These are phyloP conservation scores for Onychomys arenicola DNA, from an alignment of 2,797 vertebrate genomes.

Conservation along the genomic window DNA sequence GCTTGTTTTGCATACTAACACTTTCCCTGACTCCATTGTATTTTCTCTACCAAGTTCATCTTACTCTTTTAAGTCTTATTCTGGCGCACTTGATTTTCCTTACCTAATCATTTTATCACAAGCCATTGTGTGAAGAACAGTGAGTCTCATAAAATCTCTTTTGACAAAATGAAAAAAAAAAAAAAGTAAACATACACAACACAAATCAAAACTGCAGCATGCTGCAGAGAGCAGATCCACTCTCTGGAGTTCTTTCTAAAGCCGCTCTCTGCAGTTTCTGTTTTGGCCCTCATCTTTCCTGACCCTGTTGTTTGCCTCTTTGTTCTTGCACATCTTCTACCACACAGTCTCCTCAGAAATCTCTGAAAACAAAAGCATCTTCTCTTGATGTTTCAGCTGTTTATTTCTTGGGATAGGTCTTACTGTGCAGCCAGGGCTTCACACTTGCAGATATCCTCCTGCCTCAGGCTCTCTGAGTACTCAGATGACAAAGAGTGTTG, in stretches of 20 bases:
- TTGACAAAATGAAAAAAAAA: not conserved
- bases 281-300: not conserved
- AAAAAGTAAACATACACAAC: not conserved
- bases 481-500: not conserved
- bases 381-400: not conserved
- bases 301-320: not conserved
- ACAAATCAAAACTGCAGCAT: not conserved
- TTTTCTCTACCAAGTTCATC: not conserved
- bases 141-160: conserved; percentile 10
- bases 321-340: not conserved
- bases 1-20: not conserved
- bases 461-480: not conserved
- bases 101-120: not conserved
- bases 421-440: too few relatives aligned
- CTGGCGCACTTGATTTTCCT: conserved; percentile 26
- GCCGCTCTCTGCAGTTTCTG: not conserved
- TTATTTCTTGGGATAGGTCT: not conserved
- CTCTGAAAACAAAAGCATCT: not conserved
- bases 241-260: not conserved
- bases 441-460: not conserved
- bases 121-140: not conserved
- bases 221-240: not conserved
- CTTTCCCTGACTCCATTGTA: not conserved
- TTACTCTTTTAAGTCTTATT: conserved; percentile 9
- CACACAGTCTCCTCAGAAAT: not conserved